These are phyloP conservation scores for Scaptomyza hsui DNA, from an alignment of 1,140 invertebrate genomes.

Conservation along the genomic window DNA sequence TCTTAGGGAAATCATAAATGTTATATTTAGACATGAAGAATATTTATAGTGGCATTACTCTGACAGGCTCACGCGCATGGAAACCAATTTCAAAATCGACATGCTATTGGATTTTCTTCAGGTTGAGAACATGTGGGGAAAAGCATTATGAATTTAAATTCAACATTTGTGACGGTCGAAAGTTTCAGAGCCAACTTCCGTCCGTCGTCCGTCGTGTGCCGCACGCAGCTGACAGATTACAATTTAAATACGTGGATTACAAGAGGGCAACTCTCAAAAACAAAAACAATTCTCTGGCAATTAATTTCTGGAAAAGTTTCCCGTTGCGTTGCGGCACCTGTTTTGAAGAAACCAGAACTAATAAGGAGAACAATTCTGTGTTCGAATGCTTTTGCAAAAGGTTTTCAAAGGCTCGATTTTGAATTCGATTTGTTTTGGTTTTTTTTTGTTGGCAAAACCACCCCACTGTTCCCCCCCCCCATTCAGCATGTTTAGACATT, in stretches of 20 bases:
- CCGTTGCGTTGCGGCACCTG: constrained; percentile 2
- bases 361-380: neutral
- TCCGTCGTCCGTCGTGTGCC: neutral
- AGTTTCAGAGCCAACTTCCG: too few species aligned
- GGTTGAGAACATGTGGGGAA: too few species aligned
- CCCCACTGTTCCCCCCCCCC: constrained; percentile 1
- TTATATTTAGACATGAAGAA: constrained; percentile 64
- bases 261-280: neutral
- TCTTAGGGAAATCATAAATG: constrained; percentile 60
- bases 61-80: constrained; percentile 36
- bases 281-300: constrained; percentile 19
- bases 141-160: too few species aligned
- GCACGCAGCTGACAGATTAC: constrained; percentile 30
- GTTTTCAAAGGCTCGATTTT: too few species aligned
- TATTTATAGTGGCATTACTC: constrained; percentile 63
- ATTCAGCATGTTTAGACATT: constrained; percentile 56
- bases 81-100: constrained; percentile 38
- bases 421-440: neutral
- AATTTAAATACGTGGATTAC: constrained; percentile 36
- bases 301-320: constrained; percentile 12
- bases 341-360: neutral
- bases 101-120: neutral
- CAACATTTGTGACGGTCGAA: too few species aligned
- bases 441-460: too few species aligned
- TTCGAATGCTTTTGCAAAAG: neutral